A percentile compares a stretch with the other conserved stretches of the same genome.
phyloP scores from a whole-genome alignment of 2,797 vertebrate species.

The Etheostoma nigrum region DNA sequence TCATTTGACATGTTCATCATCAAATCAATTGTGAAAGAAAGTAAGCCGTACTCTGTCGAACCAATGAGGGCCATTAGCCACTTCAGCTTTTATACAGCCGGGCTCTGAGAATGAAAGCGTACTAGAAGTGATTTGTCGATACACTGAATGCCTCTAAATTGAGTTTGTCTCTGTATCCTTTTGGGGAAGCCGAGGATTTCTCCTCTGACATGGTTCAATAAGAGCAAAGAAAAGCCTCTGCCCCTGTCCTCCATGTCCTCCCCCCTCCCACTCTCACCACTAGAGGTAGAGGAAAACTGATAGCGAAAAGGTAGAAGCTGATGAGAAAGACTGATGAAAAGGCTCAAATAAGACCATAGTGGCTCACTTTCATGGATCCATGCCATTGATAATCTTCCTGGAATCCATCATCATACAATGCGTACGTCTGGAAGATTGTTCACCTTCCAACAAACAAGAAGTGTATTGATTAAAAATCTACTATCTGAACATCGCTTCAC shows the following conservation, averaged over 20 bases:
- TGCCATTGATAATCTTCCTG: neutral
- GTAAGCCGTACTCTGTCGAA: conserved; percentile 38
- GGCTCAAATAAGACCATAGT: conserved; percentile 9
- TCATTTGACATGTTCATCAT: conserved; percentile 28
- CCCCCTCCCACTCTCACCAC: neutral
- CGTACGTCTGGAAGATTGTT: conserved; percentile 8
- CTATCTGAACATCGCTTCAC: neutral
- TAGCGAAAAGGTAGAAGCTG: neutral
- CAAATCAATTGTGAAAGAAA: conserved; percentile 37
- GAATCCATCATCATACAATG: conserved; percentile 9
- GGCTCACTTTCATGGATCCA: neutral
- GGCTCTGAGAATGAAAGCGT: conserved; percentile 35
- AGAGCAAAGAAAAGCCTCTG: conserved; percentile 38
- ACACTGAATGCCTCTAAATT: conserved; percentile 56
- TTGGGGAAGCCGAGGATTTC: conserved; percentile 45
- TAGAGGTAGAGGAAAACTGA: conserved; percentile 13
- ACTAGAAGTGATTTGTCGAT: conserved; percentile 57
- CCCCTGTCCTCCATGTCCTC: conserved; percentile 16
- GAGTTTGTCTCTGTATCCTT: conserved; percentile 60
- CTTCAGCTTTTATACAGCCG: conserved; percentile 25
- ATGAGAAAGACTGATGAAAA: conserved; percentile 14
- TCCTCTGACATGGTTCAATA: conserved; percentile 51
- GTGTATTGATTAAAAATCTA: conserved; percentile 26
- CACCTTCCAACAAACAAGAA: conserved; percentile 20
- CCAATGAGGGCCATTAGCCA: conserved; percentile 35